A percentile compares a stretch with the other conserved stretches of the same genome.
Evolutionary conservation across 2,888 invertebrate genomes (phyloP).

Genomic region (Drosophila tripunctata): DNA sequence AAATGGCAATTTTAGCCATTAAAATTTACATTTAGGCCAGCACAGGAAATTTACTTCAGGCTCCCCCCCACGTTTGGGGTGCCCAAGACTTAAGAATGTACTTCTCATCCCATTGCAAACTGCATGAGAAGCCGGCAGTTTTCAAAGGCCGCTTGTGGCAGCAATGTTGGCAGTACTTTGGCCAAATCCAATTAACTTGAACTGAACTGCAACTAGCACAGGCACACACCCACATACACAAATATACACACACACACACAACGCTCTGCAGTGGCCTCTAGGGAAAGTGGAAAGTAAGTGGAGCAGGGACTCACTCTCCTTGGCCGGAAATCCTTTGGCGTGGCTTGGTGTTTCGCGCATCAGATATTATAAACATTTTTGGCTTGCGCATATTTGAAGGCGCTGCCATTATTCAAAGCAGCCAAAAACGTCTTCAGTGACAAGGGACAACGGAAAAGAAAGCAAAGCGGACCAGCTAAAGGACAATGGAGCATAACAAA

Average conservation of each 20-base stretch:
- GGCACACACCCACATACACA: slow-evolving; percentile 12
- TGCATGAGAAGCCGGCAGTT: slow-evolving; percentile 19
- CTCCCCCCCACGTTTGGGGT: background rate
- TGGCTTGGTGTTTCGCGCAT: slow-evolving; percentile 45
- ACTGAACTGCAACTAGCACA: slow-evolving; percentile 55
- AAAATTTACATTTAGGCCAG: slow-evolving; percentile 44
- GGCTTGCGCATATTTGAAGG: slow-evolving; percentile 72
- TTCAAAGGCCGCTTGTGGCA: slow-evolving; percentile 51
- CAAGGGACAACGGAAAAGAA: slow-evolving; percentile 34
- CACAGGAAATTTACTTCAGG: slow-evolving; percentile 2
- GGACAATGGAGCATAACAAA: slow-evolving; percentile 71
- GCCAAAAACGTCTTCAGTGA: slow-evolving; percentile 58
- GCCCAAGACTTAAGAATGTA: background rate
- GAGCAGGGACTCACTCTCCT: slow-evolving; percentile 1
- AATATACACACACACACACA: background rate
- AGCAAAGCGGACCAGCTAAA: slow-evolving; percentile 16
- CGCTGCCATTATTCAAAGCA: slow-evolving; percentile 59
- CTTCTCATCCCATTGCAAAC: background rate
- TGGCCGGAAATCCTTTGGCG: slow-evolving; percentile 56
- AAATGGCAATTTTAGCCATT: slow-evolving; percentile 46
- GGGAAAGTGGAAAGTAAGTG: slow-evolving; percentile 10
- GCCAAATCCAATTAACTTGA: slow-evolving; percentile 76
- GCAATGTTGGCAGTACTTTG: slow-evolving; percentile 52
- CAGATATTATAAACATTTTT: slow-evolving; percentile 73
- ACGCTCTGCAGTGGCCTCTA: slow-evolving; percentile 24